Conservation (phyloP, 92 coral and sea anemone genomes). For the Phenganax stokvisi region DNA sequence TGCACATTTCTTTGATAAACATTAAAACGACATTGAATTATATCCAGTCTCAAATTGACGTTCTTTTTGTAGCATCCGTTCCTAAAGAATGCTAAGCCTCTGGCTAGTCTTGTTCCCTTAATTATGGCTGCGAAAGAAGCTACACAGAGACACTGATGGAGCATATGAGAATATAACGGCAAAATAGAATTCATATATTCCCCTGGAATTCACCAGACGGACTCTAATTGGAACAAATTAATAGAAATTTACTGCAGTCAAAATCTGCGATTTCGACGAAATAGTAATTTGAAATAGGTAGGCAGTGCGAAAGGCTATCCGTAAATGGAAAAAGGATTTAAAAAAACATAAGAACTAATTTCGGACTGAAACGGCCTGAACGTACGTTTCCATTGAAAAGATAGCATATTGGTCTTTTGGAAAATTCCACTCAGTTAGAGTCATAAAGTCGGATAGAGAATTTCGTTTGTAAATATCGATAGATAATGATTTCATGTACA, state of each 20-base stretch:
- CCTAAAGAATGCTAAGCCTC: conserved; percentile 90
- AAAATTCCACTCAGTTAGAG: neutral
- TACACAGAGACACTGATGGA: conserved; percentile 54
- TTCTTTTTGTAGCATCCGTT: conserved; percentile 79
- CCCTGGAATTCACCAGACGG: conserved; percentile 11
- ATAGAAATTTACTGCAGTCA: conserved; percentile 9
- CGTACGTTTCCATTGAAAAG: neutral
- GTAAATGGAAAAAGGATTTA: neutral
- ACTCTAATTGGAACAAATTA: conserved; percentile 13
- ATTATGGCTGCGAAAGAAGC: conserved; percentile 98
- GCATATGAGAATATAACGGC: neutral
- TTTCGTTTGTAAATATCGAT: conserved; percentile 33
- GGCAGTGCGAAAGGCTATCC: neutral
- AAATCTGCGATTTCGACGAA: neutral
- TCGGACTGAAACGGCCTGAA: neutral
- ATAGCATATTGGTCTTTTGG: neutral
- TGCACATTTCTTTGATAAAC: too few relatives aligned
- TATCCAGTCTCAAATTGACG: too few relatives aligned
- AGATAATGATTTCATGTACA: conserved; percentile 24
- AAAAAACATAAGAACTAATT: too few relatives aligned
- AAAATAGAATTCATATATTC: conserved; percentile 20
- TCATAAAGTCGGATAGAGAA: conserved; percentile 7
- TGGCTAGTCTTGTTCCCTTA: conserved; percentile 91
- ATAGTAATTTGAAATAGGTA: neutral
- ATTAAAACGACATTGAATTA: too few relatives aligned